Base-by-base conservation (phyloP, 2,113 vertebrate species). In the Misgurnus mizolepis region DNA sequence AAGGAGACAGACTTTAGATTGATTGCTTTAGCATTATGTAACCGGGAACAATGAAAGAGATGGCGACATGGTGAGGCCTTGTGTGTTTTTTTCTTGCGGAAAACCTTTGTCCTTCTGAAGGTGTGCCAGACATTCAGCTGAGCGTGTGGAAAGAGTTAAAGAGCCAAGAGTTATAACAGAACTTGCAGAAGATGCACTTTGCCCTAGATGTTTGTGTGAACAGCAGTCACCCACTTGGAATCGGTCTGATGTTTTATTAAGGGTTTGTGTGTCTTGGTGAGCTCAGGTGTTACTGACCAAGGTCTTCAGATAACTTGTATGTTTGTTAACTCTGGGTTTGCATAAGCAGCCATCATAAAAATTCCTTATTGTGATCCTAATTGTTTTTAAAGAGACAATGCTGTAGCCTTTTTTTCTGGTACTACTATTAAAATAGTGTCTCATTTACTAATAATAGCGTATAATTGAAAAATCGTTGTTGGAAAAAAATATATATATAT, bases 111-210 rank as follows among this genome's bases (percentile, higher is more conserved):
- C 88, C 91, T 83, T 15, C 41, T 39, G 72, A 85, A 90, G 86
- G 88, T 85, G 87, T 89, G 87, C 88, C 88, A 87, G 80, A 85
- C 86, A 83, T 87, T 92, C 90, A 92, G 89, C 89, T 90, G 91
- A 89, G 89, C 72, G 61, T 47, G 71, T 80, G 81, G 83, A 87
- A 89, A 84, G 82, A 84, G 81, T 79, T 80, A 67, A 79, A 80
- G 84, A 86, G 55, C 39, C 62, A 82, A 81, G 22, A 6, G 18
- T 17, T 39, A 17, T n/a, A 9, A 9, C 8, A 56, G 4, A 47
- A 15, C 70, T 41, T 39, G 66, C 49, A 27, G 50, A 67, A 15
- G 47, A 56, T 70, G 82, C 9, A 75, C 81, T 83, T 71, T 66
- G 50, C 6, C 39, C 61, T 67, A 75, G 82, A 77, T 27, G 18